phyloP scores from a whole-genome alignment of 2,113 vertebrate species.

The Manacus vitellinus region DNA sequence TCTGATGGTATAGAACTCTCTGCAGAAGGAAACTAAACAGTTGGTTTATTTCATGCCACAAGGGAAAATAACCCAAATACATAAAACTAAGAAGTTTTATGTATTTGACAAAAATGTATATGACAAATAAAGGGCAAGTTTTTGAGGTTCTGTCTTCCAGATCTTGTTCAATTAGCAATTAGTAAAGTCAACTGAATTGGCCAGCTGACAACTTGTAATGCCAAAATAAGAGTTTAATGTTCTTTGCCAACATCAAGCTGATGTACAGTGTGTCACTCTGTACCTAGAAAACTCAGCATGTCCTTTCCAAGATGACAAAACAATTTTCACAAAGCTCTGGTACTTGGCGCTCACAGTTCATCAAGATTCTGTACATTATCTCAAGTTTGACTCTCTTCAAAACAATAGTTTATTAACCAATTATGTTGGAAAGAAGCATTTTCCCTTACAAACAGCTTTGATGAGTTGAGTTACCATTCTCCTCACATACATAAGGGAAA shows the following conservation, averaged over 20 bases:
- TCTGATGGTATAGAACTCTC: neutral
- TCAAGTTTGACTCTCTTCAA: neutral
- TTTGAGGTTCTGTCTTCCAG: constrained; percentile 13
- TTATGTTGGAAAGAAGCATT: neutral
- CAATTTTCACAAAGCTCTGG: neutral
- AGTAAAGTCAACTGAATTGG: constrained; percentile 1
- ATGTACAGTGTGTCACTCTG: neutral
- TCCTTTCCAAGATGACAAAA: constrained; percentile 3
- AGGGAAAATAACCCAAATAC: constrained; percentile 21
- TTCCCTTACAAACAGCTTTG: neutral
- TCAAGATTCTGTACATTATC: neutral
- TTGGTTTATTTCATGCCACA: neutral
- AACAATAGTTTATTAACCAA: neutral
- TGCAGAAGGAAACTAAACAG: neutral
- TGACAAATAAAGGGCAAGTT: constrained; percentile 21
- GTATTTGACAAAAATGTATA: too few relatives aligned
- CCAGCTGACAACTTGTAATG: neutral
- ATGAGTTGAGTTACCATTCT: neutral
- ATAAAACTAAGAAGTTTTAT: neutral
- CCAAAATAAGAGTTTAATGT: neutral
- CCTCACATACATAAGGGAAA: neutral
- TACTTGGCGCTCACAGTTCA: neutral
- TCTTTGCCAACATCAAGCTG: neutral
- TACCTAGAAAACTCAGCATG: neutral
- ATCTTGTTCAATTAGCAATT: neutral